phyloP scores from a whole-genome alignment of 2,797 vertebrate genomes.

The Balearica regulorum region DNA sequence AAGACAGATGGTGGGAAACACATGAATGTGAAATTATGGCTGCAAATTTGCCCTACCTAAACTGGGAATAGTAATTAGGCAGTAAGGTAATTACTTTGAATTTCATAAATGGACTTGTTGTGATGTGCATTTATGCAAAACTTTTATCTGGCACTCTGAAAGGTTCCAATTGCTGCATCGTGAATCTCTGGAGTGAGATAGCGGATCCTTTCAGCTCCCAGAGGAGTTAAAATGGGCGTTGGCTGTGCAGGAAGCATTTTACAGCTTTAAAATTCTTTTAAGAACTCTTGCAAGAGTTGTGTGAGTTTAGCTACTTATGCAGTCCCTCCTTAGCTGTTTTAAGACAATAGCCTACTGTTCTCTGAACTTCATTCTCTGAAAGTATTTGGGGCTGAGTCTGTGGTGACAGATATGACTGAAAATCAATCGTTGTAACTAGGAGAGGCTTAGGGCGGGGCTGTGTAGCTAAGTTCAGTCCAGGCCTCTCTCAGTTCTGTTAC shows the following conservation, averaged over 20 bases:
- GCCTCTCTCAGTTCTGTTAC: background rate
- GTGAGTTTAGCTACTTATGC: background rate
- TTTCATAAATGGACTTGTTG: background rate
- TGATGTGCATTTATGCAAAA: accelerated
- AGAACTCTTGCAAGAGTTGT: background rate
- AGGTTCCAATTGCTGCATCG: background rate
- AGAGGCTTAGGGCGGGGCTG: background rate
- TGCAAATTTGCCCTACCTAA: background rate
- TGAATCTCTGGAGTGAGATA: background rate
- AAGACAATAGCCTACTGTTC: background rate
- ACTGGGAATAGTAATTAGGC: background rate
- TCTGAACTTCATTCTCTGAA: background rate
- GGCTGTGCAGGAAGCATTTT: background rate
- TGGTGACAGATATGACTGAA: background rate
- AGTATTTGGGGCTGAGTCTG: background rate
- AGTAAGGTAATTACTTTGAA: background rate
- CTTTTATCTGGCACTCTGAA: background rate
- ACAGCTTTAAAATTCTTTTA: background rate
- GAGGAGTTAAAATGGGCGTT: background rate
- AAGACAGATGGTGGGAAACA: background rate
- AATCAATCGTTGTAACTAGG: background rate
- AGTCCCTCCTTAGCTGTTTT: background rate
- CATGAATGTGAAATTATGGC: background rate
- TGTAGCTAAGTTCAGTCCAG: background rate
- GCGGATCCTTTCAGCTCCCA: background rate